These are phyloP conservation scores for Notothenia rossii DNA, from an alignment of 2,113 vertebrate species.

Conservation along the genomic window DNA sequence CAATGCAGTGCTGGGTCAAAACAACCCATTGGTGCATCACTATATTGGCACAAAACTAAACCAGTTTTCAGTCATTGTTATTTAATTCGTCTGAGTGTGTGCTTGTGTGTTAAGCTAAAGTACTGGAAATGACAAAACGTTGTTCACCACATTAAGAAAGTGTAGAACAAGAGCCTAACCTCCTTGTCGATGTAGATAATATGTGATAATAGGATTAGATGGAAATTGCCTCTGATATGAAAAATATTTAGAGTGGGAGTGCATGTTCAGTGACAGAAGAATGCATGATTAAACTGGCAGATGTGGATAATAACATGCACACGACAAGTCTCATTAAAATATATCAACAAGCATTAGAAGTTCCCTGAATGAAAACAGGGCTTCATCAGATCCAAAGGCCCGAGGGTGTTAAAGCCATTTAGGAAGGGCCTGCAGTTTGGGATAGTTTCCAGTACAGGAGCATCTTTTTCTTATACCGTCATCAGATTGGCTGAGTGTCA, in stretches of 20 bases:
- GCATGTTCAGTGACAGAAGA: constrained; percentile 27
- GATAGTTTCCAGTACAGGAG: constrained; percentile 27
- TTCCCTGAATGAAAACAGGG: constrained; percentile 17
- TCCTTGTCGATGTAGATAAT: constrained; percentile 46
- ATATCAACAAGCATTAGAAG: constrained; percentile 24
- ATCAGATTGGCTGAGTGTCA: constrained; percentile 54
- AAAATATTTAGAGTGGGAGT: constrained; percentile 4
- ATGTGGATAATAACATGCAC: constrained; percentile 35
- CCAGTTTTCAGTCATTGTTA: background rate
- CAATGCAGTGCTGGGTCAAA: background rate
- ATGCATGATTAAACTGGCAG: constrained; percentile 44
- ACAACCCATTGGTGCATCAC: background rate
- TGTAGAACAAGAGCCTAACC: constrained; percentile 38
- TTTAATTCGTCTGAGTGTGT: background rate
- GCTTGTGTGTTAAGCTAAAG: background rate
- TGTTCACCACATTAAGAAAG: background rate
- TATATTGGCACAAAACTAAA: background rate
- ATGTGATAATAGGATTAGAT: constrained; percentile 58
- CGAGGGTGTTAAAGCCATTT: constrained; percentile 31
- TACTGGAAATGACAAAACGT: constrained; percentile 15
- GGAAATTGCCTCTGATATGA: constrained; percentile 54
- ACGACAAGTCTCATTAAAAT: constrained; percentile 50
- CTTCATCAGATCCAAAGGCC: constrained; percentile 35
- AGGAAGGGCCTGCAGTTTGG: constrained; percentile 43
- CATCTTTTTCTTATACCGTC: constrained; percentile 22